Conservation (phyloP, 2,113 vertebrate species). For the Petaurus breviceps region DNA sequence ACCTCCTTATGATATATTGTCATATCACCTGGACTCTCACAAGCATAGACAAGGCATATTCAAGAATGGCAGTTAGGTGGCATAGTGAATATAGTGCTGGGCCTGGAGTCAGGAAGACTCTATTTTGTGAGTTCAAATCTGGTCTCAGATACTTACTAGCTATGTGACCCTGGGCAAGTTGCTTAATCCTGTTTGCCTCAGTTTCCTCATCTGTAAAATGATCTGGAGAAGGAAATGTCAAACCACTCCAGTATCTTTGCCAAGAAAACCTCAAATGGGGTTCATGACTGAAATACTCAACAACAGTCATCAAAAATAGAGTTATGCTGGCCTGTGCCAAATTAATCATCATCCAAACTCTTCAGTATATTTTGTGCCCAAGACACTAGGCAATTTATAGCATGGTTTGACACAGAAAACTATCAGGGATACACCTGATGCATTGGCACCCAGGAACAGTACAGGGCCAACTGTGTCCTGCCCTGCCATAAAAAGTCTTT, state of each 20-base stretch:
- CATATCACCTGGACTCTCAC: neutral
- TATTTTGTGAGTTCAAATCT: neutral
- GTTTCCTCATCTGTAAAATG: neutral
- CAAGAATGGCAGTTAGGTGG: neutral
- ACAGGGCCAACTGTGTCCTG: neutral
- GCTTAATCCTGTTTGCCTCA: neutral
- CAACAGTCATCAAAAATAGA: neutral
- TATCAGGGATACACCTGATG: neutral
- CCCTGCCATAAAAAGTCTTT: neutral
- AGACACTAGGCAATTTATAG: neutral
- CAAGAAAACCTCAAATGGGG: neutral
- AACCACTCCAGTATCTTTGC: neutral
- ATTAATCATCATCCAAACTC: neutral
- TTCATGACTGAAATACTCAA: neutral
- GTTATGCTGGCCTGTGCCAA: neutral
- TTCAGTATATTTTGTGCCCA: neutral
- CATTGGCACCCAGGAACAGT: neutral
- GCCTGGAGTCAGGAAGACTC: too few relatives aligned
- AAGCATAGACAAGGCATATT: neutral
- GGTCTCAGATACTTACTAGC: neutral
- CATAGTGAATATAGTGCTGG: neutral
- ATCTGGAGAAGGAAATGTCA: neutral
- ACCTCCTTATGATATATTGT: neutral
- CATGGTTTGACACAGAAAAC: neutral
- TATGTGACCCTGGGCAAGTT: neutral